These are phyloP conservation scores for Dryobotodes eremita DNA, from an alignment of 2,888 invertebrate genomes.

Conservation along the genomic window DNA sequence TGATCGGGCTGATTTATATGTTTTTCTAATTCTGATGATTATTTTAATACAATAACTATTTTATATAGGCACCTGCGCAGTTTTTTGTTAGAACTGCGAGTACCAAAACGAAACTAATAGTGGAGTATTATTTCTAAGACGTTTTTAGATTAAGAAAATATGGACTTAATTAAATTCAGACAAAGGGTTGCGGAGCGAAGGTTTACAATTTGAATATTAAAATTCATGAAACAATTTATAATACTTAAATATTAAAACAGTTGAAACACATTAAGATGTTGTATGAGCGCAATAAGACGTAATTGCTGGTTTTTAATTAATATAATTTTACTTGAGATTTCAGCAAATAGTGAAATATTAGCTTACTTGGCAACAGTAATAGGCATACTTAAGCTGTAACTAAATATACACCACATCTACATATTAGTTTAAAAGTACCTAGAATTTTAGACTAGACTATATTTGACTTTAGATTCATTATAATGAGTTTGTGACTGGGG, in stretches of 20 bases:
- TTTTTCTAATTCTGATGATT: neutral
- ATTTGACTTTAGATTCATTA: neutral
- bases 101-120: constrained; percentile 36
- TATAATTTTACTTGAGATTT: constrained; percentile 34
- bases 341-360: constrained; percentile 32
- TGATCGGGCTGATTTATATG: too few species aligned
- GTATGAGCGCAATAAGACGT: constrained; percentile 41
- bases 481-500: constrained; percentile 5
- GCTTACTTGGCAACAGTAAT: constrained; percentile 15
- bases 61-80: neutral
- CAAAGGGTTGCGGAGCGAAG: constrained; percentile 43
- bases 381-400: constrained; percentile 6
- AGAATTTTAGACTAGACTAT: constrained; percentile 26
- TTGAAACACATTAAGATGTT: constrained; percentile 40
- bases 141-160: constrained; percentile 48
- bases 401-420: neutral
- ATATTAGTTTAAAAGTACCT: neutral
- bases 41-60: neutral
- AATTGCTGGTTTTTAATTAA: constrained; percentile 45
- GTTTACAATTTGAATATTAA: constrained; percentile 55
- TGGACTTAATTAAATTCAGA: constrained; percentile 53
- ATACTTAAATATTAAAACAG: constrained; percentile 49
- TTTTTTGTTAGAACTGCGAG: constrained; percentile 22
- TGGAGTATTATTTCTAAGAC: constrained; percentile 49
- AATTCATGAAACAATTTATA: constrained; percentile 49